Evolutionary conservation across 2,113 vertebrate genomes (phyloP), one percentile per base, ranked within the genome.

Genomic region (Gymnobelideus leadbeateri): DNA sequence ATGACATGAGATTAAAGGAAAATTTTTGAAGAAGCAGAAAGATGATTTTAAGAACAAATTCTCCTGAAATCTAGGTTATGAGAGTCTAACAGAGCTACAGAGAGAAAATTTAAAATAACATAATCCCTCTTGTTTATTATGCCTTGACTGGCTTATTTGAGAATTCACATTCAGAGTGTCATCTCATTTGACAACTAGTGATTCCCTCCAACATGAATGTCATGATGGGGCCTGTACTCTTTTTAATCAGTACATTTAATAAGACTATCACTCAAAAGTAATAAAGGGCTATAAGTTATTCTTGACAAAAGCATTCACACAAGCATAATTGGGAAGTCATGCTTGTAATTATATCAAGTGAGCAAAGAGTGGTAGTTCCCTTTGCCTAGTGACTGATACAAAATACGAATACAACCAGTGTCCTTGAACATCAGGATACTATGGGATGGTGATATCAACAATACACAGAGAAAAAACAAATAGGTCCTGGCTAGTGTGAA

Each of bases 201-300:
- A 93, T 92, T 95, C 68, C 31, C 49, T 89, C 47, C 55, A 93
- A 61, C 95, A 91, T 94, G 95, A 96, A 96, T 91, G 93, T 95
- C 95, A 94, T 95, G 84, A 96, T 90, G 92, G 92, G 9, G 8
- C 14, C 91, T 84, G 57, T 54, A 61, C 46, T 91, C 94, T 9
- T n/a, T 94, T 95, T 97, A 95, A 95, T 96, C 89, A 94, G 84
- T 37, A 95, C 37, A 91, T 90, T 93, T 96, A 90, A 54, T 57
- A 95, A 93, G 89, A 94, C n/a, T 46, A 95, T 28, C 31, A 51
- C 37, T 92, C 92, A 96, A 94, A 95, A 23, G 91, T 84, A 95
- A 90, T 92, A 47, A n/a, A 92, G 90, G 57, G 92, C 94, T 52
- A 47, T 89, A 93, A 94, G 90, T 9, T 57, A 16, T 89, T 90